Base-by-base conservation (phyloP, 2,888 invertebrate species). In the Apantesis nais region DNA sequence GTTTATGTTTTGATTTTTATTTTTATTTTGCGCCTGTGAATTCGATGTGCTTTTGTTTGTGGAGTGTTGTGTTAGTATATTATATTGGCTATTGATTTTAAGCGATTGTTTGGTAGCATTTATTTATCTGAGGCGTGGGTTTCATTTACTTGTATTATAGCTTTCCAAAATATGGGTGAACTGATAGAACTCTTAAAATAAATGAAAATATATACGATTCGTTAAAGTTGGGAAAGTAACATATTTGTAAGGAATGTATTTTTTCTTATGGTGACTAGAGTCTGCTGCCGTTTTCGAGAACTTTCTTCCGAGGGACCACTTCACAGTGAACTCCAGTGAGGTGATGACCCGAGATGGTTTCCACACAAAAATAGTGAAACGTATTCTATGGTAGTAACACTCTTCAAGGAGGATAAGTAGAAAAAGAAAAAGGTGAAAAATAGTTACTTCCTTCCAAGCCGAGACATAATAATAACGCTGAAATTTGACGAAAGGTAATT, bases 11-110 rank as follows among this genome's bases (percentile, higher is more conserved):
- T 19, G 19, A 55, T 34, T 37, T 55, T 55, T 16, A 41, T 39
- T 72, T 72, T 63, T 67, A 52, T 70, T 68, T 60, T 72, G 25
- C 44, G 62, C 44, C 65, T 58, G 48, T 62, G 16, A 60, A 58
- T 58, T 39, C 12, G 61, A 22, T 62, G 61, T 66, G 34, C 14
- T 66, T 66, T 66, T 66, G 58, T 58, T 66, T 58, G 25, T 66
- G 29, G 22, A 4, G n/a, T 61, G 31, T 66, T 58, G 29, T 48
- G n/a, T 52, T 34, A 65, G 29, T 65, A 19, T 52, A 48, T 29
- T 63, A 9, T 63, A 2, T 44, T 29, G 63, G 9, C 29, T 22
- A 63, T 63, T 63, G 41, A 29, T 63, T 34, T 34, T 7, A 37
- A n/a, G 34, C n/a, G 29, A 34, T 65, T 52, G 22, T 48, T 65